These are phyloP conservation scores for Meandrina meandrites DNA, from an alignment of 92 coral and sea anemone species.

Conservation along the genomic window DNA sequence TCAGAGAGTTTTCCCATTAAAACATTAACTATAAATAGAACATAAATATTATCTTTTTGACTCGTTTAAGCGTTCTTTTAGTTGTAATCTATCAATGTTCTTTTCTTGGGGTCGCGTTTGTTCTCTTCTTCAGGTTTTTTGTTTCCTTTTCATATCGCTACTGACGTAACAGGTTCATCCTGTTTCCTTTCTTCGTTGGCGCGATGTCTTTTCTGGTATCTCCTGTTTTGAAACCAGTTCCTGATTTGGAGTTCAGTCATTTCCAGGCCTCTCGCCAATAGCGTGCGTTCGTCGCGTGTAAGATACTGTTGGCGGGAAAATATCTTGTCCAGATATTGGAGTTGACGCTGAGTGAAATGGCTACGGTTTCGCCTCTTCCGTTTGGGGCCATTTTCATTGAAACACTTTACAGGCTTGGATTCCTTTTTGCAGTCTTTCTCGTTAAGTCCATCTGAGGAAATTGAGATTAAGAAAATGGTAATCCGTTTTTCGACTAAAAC, in stretches of 20 bases:
- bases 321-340: conserved; percentile 74
- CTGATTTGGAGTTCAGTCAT: conserved; percentile 88
- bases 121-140: neutral
- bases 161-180: conserved; percentile 8
- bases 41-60: neutral
- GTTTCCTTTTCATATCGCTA: neutral
- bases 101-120: neutral
- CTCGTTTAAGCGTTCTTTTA: neutral
- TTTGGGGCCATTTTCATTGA: conserved; percentile 23
- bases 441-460: conserved; percentile 12
- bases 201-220: conserved; percentile 75
- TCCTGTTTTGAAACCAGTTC: conserved; percentile 88
- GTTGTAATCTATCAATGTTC: neutral
- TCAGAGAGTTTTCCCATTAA: neutral
- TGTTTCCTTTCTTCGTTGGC: conserved; percentile 12
- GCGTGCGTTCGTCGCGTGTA: conserved; percentile 87
- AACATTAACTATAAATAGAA: neutral
- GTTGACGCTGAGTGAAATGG: conserved; percentile 77
- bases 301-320: conserved; percentile 76
- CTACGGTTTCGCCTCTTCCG: conserved; percentile 71
- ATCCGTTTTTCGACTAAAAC: neutral
- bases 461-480: neutral
- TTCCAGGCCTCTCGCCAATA: conserved; percentile 82
- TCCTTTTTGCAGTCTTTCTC: conserved; percentile 2
- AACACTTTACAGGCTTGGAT: conserved; percentile 17